Conservation (phyloP, 2,888 invertebrate genomes). For the Vanessa cardui region DNA sequence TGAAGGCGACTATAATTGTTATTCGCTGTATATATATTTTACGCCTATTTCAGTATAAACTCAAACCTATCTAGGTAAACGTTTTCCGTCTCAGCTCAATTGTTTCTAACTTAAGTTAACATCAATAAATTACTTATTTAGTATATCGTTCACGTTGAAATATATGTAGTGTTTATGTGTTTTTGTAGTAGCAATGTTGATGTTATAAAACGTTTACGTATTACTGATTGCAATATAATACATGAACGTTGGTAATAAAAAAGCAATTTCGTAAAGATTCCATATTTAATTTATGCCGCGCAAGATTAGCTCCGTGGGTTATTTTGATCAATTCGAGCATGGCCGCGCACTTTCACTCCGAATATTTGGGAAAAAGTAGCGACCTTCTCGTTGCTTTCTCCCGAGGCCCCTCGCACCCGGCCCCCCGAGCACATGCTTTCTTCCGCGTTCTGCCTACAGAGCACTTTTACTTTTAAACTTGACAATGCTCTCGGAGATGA, state of each 20-base stretch:
- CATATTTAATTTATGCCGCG: slow-evolving; percentile 6
- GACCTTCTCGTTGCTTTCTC: slow-evolving; percentile 81
- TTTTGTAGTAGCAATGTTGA: too few relatives aligned
- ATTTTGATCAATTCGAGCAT: slow-evolving; percentile 67
- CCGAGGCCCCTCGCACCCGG: slow-evolving; percentile 45
- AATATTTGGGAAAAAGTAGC: slow-evolving; percentile 82
- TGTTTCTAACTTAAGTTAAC: neutral
- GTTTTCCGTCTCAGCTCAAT: neutral
- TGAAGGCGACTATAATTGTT: neutral
- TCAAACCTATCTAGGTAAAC: too few relatives aligned
- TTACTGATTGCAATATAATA: too few relatives aligned
- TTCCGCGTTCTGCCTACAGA: slow-evolving; percentile 65
- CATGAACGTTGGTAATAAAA: too few relatives aligned
- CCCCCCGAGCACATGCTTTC: slow-evolving; percentile 50
- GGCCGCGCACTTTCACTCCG: slow-evolving; percentile 73
- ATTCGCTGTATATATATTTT: slow-evolving; percentile 5
- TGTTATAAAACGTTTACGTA: too few relatives aligned
- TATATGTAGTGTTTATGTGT: too few relatives aligned
- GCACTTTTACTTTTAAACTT: slow-evolving; percentile 77
- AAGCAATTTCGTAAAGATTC: neutral
- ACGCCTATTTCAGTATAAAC: slow-evolving; percentile 7
- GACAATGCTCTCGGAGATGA: slow-evolving; percentile 44
- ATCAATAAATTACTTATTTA: neutral
- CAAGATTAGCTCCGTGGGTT: slow-evolving; percentile 32
- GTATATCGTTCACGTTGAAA: too few relatives aligned